Evolutionary conservation across 2,113 vertebrate species (phyloP), one percentile per base, ranked within the genome.

Genomic region (Sinocyclocheilus maitianheensis): DNA sequence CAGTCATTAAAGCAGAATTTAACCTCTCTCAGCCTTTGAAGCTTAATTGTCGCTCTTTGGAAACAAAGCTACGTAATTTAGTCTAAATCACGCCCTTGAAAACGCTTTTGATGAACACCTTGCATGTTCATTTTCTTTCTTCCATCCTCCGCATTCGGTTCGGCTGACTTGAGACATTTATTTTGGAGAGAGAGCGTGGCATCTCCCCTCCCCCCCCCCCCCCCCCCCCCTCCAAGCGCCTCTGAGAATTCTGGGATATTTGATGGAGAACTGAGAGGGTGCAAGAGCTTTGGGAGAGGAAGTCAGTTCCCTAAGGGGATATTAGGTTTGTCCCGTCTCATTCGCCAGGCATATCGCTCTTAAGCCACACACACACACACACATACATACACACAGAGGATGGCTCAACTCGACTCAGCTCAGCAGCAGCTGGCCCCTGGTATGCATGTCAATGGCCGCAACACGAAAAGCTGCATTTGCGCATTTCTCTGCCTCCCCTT

Each of bases 241-340:
- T 88, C 86, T 43, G 83, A 92, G 93, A 93, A 95, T 94, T 90
- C 91, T 90, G 88, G 94, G 94, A 94, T 95, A 95, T 96, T 95
- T 95, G 34, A 34, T 85, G 72, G 79, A 67, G 43, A 80, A 76
- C 53, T 81, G 83, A 84, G 67, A 55, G 87, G 77, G 84, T 88
- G 69, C 78, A 24, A 76, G 69, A 30, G 69, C 43, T 75, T 60
- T 88, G 92, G 93, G 89, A 90, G 92, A 95, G 96, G 96, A 97
- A 97, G 95, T 94, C 55, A 94, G 93, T 93, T 95, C 95, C 95
- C 95, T 91, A 83, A 92, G 95, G 95, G 95, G 93, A 94, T 94
- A 91, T 91, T 89, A 95, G 93, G 93, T 89, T 94, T 91, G 94
- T 95, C 95, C 94, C 95, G 94, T 95, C 96, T 96, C 94, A 91